Evolutionary conservation across 2,113 vertebrate genomes (phyloP), one percentile per base, ranked within the genome.

Genomic region (Cyanoderma ruficeps): DNA sequence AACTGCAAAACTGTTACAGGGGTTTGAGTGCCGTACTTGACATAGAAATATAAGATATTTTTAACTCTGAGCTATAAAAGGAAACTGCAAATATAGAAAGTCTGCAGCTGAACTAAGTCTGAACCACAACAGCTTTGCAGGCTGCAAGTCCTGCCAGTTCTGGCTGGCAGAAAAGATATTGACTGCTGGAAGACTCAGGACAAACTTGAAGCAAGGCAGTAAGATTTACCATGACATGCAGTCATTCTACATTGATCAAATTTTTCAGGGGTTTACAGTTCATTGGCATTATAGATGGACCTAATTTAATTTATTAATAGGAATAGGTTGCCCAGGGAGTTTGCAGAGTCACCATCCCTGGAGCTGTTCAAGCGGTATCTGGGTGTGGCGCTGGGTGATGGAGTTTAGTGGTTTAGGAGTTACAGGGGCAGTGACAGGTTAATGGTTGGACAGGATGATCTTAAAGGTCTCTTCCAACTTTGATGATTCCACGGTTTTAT

Each of bases 21-120:
- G 21, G 6, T 59, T 75, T 91, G 64, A 94, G 27, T 63, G 61
- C 69, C 93, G 56, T 67, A 63, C 72, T 92, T 91, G 91, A 56
- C 65, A 89, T 50, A 92, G 81, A 96, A 97, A 91, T 11, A 9
- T 72, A 61, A 74, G 90, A 13, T 97, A 97, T 95, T 95, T 96
- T 96, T 94, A 92, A 55, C 87, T 93, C 82, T 60, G 52, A 84
- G 72, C 83, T 95, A 94, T 94, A 89, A 96, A 78, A 91, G 49
- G 95, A 92, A 94, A 89, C 72, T 41, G n/a, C 52, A 92, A 94
- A 92, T 96, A 95, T 84, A 92, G 89, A 83, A 92, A 46, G 67
- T 76, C 90, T 94, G 82, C 17, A 24, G 71, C n/a, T 92, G 93
- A 92, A 86, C 44, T 78, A 88, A 81, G 39, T 70, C 47, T 94